A percentile compares a stretch with the other conserved stretches of the same genome.
These are phyloP conservation scores for Notechis scutatus DNA, from an alignment of 2,113 vertebrate species.

Conservation along the genomic window DNA sequence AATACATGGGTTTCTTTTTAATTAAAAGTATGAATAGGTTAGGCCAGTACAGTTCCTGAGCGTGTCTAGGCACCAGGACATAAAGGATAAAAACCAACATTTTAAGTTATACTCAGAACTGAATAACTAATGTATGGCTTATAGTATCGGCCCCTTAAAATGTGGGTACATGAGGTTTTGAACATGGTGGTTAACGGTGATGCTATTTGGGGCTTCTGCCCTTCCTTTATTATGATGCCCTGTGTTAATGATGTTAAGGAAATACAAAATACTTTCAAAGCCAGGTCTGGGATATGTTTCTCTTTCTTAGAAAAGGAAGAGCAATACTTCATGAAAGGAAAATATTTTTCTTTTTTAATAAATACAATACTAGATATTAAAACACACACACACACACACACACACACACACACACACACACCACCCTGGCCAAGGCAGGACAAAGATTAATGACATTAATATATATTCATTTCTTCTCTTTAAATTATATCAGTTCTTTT, in stretches of 20 bases:
- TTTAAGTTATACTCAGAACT: background rate
- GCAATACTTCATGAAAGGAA: constrained; percentile 47
- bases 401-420: too few relatives aligned
- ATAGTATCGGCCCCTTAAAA: background rate
- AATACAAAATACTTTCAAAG: constrained; percentile 29
- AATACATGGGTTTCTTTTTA: background rate
- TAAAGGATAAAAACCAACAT: background rate
- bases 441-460: constrained; percentile 56
- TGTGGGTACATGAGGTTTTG: background rate
- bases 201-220: background rate
- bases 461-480: background rate
- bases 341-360: constrained; percentile 54
- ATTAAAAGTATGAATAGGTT: background rate
- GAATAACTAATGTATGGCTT: background rate
- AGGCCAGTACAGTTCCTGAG: background rate
- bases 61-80: background rate
- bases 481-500: constrained; percentile 24
- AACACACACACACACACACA: background rate
- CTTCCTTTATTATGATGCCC: background rate
- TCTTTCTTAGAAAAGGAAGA: constrained; percentile 50
- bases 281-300: constrained; percentile 25
- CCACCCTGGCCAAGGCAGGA: constrained; percentile 29
- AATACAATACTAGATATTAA: constrained; percentile 45
- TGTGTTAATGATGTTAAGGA: background rate
- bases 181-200: background rate